Conservation (phyloP, 1,140 invertebrate genomes). For the Drosophila chauvacae region DNA sequence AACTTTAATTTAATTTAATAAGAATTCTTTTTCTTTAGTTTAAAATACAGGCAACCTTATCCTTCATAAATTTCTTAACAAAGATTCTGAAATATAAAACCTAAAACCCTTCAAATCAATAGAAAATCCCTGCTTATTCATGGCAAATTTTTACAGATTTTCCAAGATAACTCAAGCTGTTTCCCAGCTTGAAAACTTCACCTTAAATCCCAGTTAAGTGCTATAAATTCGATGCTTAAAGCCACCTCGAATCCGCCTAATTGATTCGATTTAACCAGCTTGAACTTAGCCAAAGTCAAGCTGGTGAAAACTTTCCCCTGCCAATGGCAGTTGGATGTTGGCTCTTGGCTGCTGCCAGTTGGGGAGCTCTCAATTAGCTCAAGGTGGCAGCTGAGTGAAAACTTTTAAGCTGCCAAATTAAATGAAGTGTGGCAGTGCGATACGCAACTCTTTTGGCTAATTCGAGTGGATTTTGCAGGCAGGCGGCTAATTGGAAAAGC, state of each 20-base stretch:
- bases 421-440: constrained; percentile 47
- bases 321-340: background rate
- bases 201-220: constrained; percentile 20
- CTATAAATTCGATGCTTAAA: constrained; percentile 43
- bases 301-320: constrained; percentile 8
- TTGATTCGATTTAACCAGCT: constrained; percentile 51
- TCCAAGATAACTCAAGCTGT: background rate
- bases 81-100: background rate
- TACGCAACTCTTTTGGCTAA: constrained; percentile 52
- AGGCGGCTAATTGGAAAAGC: constrained; percentile 66
- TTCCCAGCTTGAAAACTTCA: constrained; percentile 7
- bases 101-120: background rate
- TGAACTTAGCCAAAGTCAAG: constrained; percentile 11
- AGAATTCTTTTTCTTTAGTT: background rate
- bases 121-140: background rate
- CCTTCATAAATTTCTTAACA: background rate
- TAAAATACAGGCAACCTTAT: background rate
- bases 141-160: constrained; percentile 7
- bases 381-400: constrained; percentile 55
- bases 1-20: background rate
- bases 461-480: constrained; percentile 25
- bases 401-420: constrained; percentile 65
- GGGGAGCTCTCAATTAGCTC: constrained; percentile 45
- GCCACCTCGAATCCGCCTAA: constrained; percentile 39
- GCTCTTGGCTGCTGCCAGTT: constrained; percentile 5